These are phyloP conservation scores for Zaprionus camerounensis DNA, from an alignment of 1,140 invertebrate species.

Conservation along the genomic window DNA sequence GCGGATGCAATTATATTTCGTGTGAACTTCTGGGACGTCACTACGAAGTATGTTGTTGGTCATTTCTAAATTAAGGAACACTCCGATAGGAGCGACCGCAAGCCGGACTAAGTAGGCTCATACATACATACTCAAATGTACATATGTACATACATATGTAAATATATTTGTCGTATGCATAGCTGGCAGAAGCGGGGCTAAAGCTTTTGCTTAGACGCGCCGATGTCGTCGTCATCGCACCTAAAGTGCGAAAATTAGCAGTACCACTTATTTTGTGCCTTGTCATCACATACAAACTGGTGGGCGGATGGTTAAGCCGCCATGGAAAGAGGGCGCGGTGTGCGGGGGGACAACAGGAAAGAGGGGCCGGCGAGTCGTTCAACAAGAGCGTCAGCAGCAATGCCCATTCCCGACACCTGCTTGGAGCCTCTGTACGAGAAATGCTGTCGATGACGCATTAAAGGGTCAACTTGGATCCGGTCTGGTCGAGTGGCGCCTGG, in stretches of 20 bases:
- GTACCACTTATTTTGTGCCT: constrained; percentile 20
- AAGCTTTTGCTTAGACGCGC: background rate
- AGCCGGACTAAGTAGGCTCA: background rate
- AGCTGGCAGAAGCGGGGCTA: background rate
- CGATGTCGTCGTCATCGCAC: constrained; percentile 47
- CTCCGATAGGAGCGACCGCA: background rate
- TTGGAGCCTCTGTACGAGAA: too few relatives aligned
- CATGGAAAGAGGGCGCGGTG: background rate
- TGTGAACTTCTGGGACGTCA: background rate
- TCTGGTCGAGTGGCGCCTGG: too few relatives aligned
- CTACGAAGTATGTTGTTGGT: background rate
- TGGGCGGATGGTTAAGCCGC: background rate
- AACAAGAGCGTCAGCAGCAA: too few relatives aligned
- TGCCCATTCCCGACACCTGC: too few relatives aligned
- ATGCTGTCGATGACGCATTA: too few relatives aligned
- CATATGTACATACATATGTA: too few relatives aligned
- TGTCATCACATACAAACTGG: constrained; percentile 17
- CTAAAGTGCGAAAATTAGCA: constrained; percentile 64
- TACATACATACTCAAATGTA: too few relatives aligned
- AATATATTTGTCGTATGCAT: too few relatives aligned
- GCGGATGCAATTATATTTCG: background rate
- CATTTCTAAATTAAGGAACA: constrained; percentile 31
- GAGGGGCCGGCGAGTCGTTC: background rate
- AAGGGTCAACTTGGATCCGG: too few relatives aligned
- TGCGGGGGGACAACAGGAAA: background rate